Conservation (phyloP, 2,113 vertebrate genomes). For the Siphamia tubifer region DNA sequence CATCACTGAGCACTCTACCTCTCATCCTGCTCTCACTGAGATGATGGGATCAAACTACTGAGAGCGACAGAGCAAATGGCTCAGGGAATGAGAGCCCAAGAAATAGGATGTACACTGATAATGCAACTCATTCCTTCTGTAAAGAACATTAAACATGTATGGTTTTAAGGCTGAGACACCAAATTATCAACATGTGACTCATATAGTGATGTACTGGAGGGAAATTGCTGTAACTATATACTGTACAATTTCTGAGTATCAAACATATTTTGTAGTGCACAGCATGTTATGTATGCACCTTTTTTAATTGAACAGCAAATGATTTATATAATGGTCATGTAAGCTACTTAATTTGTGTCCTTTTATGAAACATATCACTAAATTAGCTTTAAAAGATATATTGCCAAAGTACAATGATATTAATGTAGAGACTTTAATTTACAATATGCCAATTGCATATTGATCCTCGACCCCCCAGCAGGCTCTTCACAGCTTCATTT, state of each 20-base stretch:
- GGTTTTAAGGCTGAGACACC: no score
- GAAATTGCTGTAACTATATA: no score
- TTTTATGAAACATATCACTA: background rate
- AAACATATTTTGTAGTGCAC: background rate
- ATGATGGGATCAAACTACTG: constrained; percentile 8
- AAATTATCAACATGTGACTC: no score
- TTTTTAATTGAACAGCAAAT: background rate
- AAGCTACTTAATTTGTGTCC: background rate
- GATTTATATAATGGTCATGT: background rate
- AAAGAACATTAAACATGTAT: background rate
- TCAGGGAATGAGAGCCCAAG: background rate
- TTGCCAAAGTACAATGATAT: no score
- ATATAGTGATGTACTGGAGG: no score
- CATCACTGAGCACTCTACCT: constrained; percentile 4
- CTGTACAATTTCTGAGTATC: no score
- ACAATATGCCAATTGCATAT: background rate
- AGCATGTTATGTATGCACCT: background rate
- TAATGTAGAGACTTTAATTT: no score
- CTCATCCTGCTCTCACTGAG: background rate
- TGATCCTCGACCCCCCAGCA: background rate
- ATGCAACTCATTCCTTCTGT: background rate
- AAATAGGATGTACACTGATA: background rate
- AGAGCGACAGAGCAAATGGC: background rate
- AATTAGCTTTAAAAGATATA: background rate
- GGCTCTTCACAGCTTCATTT: background rate